Conservation (phyloP, 2,888 invertebrate species). For the Drosophila seclusa region DNA sequence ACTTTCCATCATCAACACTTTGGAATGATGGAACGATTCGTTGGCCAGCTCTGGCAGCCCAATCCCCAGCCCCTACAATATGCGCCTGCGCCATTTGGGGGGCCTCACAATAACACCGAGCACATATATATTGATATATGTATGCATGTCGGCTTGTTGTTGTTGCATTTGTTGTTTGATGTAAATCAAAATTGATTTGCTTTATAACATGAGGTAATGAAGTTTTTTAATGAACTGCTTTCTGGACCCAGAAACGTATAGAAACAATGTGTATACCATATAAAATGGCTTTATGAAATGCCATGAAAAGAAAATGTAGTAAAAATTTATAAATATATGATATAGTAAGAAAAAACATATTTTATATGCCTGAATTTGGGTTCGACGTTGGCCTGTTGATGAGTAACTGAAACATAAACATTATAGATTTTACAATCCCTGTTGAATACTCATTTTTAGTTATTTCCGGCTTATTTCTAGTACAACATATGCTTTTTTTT, state of each 20-base stretch:
- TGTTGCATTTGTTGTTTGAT: conserved; percentile 36
- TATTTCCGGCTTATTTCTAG: not conserved
- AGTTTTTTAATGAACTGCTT: conserved; percentile 69
- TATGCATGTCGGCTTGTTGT: conserved; percentile 7
- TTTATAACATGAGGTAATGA: conserved; percentile 53
- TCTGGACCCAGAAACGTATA: conserved; percentile 19
- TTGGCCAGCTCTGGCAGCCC: conserved; percentile 56
- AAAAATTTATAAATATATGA: not conserved
- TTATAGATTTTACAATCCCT: not conserved
- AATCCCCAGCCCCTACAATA: conserved; percentile 30
- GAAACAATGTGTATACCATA: not conserved
- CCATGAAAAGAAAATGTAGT: not conserved
- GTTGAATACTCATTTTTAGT: not conserved
- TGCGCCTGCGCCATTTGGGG: conserved; percentile 57
- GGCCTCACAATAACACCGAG: conserved; percentile 26
- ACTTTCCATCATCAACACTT: conserved; percentile 78
- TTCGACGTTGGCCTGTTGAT: accelerated
- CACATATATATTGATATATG: conserved; percentile 45
- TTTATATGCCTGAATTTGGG: not conserved
- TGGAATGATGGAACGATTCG: conserved; percentile 75
- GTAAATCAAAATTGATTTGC: conserved; percentile 76
- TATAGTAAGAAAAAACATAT: not conserved
- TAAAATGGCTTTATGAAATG: not conserved
- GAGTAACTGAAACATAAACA: not conserved
- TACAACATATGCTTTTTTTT: not conserved